These are phyloP conservation scores for Holocentrus rufus DNA, from an alignment of 2,797 vertebrate species.

Conservation along the genomic window DNA sequence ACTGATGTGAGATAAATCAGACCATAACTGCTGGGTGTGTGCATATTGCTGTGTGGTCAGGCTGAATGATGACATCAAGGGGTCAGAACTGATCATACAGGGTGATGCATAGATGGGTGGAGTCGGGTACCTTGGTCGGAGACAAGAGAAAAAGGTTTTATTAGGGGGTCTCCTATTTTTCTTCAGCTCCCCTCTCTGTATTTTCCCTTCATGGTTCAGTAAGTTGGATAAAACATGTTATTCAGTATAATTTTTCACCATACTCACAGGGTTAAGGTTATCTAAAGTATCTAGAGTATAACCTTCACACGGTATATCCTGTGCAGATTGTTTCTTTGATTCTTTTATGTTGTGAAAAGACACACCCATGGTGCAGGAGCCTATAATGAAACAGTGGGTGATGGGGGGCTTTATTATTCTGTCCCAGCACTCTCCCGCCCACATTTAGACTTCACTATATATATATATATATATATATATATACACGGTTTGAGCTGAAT, in stretches of 20 bases:
- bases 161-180: not conserved
- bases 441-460: not conserved
- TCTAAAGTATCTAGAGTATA: not conserved
- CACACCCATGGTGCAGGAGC: not conserved
- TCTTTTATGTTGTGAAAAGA: conserved; percentile 1
- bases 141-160: conserved; percentile 32
- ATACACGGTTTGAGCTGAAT: not conserved
- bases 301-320: not conserved
- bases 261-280: not conserved
- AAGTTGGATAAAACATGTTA: not conserved
- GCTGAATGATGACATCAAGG: conserved; percentile 62
- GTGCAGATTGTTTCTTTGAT: not conserved
- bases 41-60: conserved; percentile 58
- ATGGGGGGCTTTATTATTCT: not conserved
- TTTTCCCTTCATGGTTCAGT: not conserved
- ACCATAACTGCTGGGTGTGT: conserved; percentile 25
- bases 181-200: conserved; percentile 28
- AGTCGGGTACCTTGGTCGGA: conserved; percentile 17
- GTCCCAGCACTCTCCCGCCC: conserved; percentile 2
- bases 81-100: conserved; percentile 53
- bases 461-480: not conserved
- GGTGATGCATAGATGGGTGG: conserved; percentile 45
- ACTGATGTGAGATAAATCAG: conserved; percentile 69
- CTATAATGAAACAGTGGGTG: conserved; percentile 11
- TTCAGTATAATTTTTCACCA: not conserved